Evolutionary conservation across 2,113 vertebrate species (phyloP), one percentile per base, ranked within the genome.

Genomic region (Lipotes vexillifer): DNA sequence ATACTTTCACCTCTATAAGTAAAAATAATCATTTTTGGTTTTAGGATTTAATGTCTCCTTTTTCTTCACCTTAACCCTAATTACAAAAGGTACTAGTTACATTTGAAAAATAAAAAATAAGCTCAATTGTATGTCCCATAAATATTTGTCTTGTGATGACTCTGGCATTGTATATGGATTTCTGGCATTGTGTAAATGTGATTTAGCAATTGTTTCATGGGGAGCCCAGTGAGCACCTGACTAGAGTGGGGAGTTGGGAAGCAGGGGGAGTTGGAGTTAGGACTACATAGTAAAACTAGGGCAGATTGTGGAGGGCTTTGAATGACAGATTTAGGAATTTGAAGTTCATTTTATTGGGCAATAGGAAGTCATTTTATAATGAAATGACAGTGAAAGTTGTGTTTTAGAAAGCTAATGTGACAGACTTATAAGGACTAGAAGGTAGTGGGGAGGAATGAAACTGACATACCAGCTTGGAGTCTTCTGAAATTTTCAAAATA

Each of bases 61-160:
- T 93, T 44, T 55, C 27, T 63, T 93, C 38, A 46, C 12, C 41
- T 87, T 88, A 90, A 86, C 38, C n/a, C 46, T 74, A 93, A 75
- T 80, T 74, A 36, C 55, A 86, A 97, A 66, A n/a, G 14, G 5
- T 38, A 86, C 6, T 72, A 44, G 57, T 69, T 49, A 74, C 41
- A 90, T 91, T 57, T 88, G 9, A 25, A 95, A 94, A 94, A 55
- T 61, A 68, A 96, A 95, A 92, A 94, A 61, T 61, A 63, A 97
- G 38, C 49, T 90, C 49, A 68, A 38, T 41, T 74, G 2, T 87
- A 69, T 52, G 27, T 92, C 21, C 49, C 52, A 38, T 85, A 63
- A 94, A 63, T 83, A 57, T 31, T 71, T 78, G 71, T 81, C 88
- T 85, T 68, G 12, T 69, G n/a, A 75, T 92, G 69, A 46, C n/a